phyloP scores from a whole-genome alignment of 2,888 invertebrate species.

The Hirtodrosophila alboralis region DNA sequence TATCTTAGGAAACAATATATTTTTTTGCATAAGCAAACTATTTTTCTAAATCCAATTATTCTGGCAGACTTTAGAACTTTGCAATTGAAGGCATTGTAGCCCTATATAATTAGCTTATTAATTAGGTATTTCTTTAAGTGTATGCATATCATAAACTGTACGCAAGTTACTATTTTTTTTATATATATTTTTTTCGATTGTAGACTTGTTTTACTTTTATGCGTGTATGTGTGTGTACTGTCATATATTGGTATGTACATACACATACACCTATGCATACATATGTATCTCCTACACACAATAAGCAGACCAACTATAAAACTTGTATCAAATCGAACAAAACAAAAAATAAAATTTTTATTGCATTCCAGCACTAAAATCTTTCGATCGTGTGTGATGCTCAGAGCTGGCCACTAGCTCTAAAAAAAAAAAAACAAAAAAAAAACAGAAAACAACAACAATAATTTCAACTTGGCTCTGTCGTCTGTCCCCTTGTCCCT shows the following conservation, averaged over 20 bases:
- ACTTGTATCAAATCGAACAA: conserved; percentile 80
- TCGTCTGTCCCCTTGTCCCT: conserved; percentile 25
- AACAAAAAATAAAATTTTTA: conserved; percentile 75
- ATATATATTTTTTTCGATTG: conserved; percentile 20
- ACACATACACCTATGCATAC: conserved; percentile 15
- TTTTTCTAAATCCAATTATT: too few relatives aligned
- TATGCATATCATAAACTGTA: conserved; percentile 24
- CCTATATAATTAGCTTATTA: too few relatives aligned
- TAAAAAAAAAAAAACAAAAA: conserved; percentile 31
- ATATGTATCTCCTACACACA: conserved; percentile 72
- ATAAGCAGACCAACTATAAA: conserved; percentile 76
- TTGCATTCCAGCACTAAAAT: conserved; percentile 80
- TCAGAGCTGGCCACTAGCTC: conserved; percentile 54
- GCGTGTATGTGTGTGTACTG: conserved; percentile 23
- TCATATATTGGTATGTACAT: conserved; percentile 20
- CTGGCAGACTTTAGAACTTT: too few relatives aligned
- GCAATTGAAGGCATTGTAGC: too few relatives aligned
- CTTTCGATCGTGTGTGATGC: conserved; percentile 75
- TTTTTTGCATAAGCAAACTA: too few relatives aligned
- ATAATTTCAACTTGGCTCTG: conserved; percentile 33
- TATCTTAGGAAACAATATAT: too few relatives aligned
- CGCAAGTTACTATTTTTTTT: conserved; percentile 26
- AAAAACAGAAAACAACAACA: conserved; percentile 13
- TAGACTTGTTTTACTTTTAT: conserved; percentile 39
- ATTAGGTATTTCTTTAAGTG: conserved; percentile 23